Evolutionary conservation across 2,113 vertebrate genomes (phyloP).

Genomic region (Toxostoma redivivum): DNA sequence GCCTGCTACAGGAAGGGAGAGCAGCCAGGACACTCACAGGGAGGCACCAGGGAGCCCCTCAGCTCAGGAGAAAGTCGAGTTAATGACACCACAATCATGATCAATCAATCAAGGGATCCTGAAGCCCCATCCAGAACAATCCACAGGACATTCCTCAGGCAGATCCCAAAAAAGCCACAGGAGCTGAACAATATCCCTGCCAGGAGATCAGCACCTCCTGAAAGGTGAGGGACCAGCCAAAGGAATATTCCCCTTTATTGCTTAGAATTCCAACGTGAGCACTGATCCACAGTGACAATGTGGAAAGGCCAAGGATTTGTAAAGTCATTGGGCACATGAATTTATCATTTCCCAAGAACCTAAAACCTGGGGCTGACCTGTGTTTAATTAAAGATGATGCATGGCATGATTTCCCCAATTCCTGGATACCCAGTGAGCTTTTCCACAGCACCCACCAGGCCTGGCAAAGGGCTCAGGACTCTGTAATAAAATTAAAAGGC

Average conservation of each 20-base stretch:
- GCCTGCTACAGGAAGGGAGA: background rate
- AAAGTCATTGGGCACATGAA: background rate
- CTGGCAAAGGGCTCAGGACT: background rate
- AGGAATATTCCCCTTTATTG: background rate
- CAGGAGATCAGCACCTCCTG: background rate
- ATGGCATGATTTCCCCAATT: background rate
- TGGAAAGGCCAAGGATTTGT: background rate
- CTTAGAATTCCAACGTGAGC: background rate
- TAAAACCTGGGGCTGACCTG: background rate
- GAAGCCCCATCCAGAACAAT: background rate
- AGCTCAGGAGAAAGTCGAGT: background rate
- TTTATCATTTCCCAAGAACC: background rate
- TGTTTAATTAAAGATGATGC: background rate
- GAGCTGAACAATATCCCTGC: background rate
- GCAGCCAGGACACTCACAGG: background rate
- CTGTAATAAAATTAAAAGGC: background rate
- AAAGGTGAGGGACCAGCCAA: background rate
- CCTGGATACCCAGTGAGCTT: background rate
- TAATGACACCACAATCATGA: background rate
- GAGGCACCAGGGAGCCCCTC: background rate
- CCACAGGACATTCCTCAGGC: background rate
- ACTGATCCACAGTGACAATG: rapidly evolving
- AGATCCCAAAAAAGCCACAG: background rate
- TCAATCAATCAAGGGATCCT: background rate
- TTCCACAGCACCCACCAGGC: background rate